These are phyloP conservation scores for Cryptosula pallasiana DNA, from an alignment of 2,888 invertebrate genomes.

Conservation along the genomic window DNA sequence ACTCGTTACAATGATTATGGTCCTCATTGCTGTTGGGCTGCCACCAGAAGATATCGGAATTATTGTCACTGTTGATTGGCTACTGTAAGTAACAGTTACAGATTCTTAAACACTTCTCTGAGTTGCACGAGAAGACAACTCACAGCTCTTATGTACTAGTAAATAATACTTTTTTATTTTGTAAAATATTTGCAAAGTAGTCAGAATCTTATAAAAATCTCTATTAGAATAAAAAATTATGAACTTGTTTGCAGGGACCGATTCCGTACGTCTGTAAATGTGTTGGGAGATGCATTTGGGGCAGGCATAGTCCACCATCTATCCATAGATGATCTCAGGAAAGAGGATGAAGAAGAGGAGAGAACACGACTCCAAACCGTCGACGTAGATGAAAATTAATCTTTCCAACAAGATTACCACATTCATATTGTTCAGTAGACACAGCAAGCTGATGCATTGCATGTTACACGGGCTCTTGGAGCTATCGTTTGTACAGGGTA, in stretches of 20 bases:
- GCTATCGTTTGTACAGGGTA: no score
- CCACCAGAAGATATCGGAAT: constrained; percentile 64
- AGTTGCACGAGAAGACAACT: no score
- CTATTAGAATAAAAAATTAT: no score
- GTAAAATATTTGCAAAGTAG: no score
- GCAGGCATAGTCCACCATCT: constrained; percentile 60
- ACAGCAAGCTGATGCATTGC: no score
- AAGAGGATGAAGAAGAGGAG: constrained; percentile 37
- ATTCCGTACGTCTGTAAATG: constrained; percentile 59
- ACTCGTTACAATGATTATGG: constrained; percentile 65
- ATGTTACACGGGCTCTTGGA: no score
- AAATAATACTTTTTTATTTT: no score
- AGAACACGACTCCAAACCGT: not conserved
- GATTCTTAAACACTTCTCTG: no score
- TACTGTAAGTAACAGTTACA: constrained; percentile 61
- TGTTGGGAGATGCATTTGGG: constrained; percentile 59
- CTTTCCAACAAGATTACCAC: not conserved
- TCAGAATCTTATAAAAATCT: no score
- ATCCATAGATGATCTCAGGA: constrained; percentile 53
- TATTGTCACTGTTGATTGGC: constrained; percentile 66
- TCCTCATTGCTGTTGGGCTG: constrained; percentile 62
- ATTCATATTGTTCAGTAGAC: not conserved
- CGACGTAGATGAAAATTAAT: not conserved
- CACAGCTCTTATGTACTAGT: no score
- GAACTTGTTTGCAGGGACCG: constrained; percentile 58